Conservation (phyloP, 2,888 invertebrate species). For the Amaurobius ferox region DNA sequence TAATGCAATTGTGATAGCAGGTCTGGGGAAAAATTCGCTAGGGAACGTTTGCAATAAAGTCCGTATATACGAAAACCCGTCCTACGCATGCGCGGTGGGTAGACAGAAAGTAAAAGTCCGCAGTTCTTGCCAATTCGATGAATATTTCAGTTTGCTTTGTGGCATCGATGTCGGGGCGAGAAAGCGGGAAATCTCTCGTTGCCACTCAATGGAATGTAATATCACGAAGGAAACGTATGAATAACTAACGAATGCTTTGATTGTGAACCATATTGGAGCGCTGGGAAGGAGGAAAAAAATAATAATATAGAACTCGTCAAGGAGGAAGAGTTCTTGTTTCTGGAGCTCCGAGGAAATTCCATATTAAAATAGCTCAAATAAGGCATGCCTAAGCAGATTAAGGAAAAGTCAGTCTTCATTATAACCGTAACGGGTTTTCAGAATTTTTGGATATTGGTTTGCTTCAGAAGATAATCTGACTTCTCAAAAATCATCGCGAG, state of each 20-base stretch:
- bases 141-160: slow-evolving; percentile 72
- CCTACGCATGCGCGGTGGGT: background rate
- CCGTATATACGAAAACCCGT: background rate
- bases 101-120: background rate
- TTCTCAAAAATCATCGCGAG: background rate
- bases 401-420: slow-evolving; percentile 5
- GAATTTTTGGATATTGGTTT: background rate
- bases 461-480: background rate
- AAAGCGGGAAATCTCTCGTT: slow-evolving; percentile 33
- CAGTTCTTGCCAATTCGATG: slow-evolving; percentile 31
- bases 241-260: slow-evolving; percentile 70
- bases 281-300: background rate
- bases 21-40: background rate
- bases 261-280: slow-evolving; percentile 55
- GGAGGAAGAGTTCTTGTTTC: background rate
- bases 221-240: slow-evolving; percentile 49
- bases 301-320: background rate
- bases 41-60: background rate
- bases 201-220: slow-evolving; percentile 44
- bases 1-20: slow-evolving; percentile 9
- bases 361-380: slow-evolving; percentile 16
- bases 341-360: background rate
- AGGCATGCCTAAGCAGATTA: background rate
- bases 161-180: slow-evolving; percentile 38
- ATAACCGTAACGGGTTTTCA: background rate